Conservation (phyloP, 1,140 invertebrate species). For the Triops cancriformis region DNA sequence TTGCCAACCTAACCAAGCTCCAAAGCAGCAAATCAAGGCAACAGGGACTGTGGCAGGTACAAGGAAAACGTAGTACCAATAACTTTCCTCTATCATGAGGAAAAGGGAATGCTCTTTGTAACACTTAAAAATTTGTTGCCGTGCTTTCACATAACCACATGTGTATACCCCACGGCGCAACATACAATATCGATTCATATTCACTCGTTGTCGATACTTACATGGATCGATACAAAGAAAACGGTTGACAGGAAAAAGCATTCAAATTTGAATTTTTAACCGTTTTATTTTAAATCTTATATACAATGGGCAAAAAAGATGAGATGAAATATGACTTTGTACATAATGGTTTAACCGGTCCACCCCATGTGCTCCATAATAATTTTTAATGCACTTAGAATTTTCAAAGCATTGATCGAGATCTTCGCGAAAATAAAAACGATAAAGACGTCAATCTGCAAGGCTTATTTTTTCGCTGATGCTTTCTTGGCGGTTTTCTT, state of each 20-base stretch:
- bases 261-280: not conserved
- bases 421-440: slow-evolving; percentile 7
- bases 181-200: too few relatives aligned
- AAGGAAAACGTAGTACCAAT: slow-evolving; percentile 15
- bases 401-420: not conserved
- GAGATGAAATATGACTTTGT: slow-evolving; percentile 8
- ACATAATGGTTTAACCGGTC: not conserved
- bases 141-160: too few relatives aligned
- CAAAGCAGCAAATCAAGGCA: slow-evolving; percentile 16
- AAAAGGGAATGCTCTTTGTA: not conserved
- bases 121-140: too few relatives aligned
- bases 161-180: too few relatives aligned
- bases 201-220: too few relatives aligned
- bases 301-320: slow-evolving; percentile 3
- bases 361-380: not conserved
- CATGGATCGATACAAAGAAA: not conserved
- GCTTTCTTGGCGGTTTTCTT: slow-evolving; percentile 25
- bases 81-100: not conserved
- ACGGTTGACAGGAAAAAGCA: not conserved
- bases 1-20: slow-evolving; percentile 28
- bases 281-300: slow-evolving; percentile 1
- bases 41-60: slow-evolving; percentile 19
- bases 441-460: not conserved
- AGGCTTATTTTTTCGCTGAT: slow-evolving; percentile 21
- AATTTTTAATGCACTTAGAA: slow-evolving; percentile 1